A percentile compares a stretch with the other conserved stretches of the same genome.
Evolutionary conservation across 2,888 invertebrate species (phyloP).

Genomic region (Abscondita cerata): DNA sequence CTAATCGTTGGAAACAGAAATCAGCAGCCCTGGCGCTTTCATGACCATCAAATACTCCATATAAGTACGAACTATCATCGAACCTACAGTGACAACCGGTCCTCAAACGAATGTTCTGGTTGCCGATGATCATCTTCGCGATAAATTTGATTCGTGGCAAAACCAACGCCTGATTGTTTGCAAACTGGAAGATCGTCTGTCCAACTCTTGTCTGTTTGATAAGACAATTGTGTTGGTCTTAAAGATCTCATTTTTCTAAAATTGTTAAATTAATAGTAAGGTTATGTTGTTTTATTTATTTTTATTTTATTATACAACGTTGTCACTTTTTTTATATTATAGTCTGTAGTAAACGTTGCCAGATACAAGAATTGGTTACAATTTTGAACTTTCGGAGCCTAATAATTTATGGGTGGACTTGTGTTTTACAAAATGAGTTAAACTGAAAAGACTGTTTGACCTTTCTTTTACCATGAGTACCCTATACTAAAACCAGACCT

Average conservation of each 20-base stretch:
- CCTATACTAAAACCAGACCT: too few species aligned
- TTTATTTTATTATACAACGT: too few species aligned
- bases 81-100: slow-evolving; percentile 83
- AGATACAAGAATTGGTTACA: too few species aligned
- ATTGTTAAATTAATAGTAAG: too few species aligned
- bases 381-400: too few species aligned
- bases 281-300: too few species aligned
- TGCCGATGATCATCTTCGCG: slow-evolving; percentile 73
- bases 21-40: slow-evolving; percentile 77
- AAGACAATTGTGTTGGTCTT: slow-evolving; percentile 29
- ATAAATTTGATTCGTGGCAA: slow-evolving; percentile 78
- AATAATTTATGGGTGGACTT: too few species aligned
- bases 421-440: too few species aligned
- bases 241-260: slow-evolving; percentile 26
- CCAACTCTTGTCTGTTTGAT: slow-evolving; percentile 62
- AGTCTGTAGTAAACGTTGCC: too few species aligned
- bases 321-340: too few species aligned
- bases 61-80: slow-evolving; percentile 78
- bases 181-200: slow-evolving; percentile 90
- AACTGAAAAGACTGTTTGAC: too few species aligned
- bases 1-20: slow-evolving; percentile 82
- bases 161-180: slow-evolving; percentile 82
- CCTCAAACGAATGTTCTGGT: slow-evolving; percentile 75
- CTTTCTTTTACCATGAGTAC: too few species aligned
- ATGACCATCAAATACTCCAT: slow-evolving; percentile 89